phyloP scores from a whole-genome alignment of 2,113 vertebrate genomes.

The Lamprotornis superbus region DNA sequence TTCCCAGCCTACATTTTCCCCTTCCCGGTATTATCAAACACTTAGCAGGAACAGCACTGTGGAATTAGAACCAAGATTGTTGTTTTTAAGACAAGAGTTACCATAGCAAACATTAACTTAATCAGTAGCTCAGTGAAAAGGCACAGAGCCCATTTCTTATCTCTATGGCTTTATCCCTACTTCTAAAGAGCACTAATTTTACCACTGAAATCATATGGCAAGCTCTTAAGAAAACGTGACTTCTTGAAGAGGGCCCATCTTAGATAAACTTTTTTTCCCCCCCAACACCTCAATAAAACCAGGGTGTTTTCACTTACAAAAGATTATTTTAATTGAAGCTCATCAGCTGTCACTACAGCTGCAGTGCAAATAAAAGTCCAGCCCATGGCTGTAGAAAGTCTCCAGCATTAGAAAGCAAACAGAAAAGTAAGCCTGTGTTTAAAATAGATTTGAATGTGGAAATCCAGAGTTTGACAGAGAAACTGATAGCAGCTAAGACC shows the following conservation, averaged over 20 bases:
- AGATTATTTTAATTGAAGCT: not conserved
- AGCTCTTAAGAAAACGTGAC: not conserved
- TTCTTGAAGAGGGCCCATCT: not conserved
- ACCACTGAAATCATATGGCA: not conserved
- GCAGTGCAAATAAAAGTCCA: not conserved
- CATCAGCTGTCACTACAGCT: not conserved
- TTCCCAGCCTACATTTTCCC: not conserved
- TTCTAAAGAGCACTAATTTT: not conserved
- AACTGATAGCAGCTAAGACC: constrained; percentile 4
- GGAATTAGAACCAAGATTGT: not conserved
- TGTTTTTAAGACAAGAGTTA: not conserved
- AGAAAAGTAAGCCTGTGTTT: constrained; percentile 38
- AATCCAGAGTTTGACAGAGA: not conserved
- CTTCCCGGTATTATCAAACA: not conserved
- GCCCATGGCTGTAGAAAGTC: not conserved
- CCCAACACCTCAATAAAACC: not conserved
- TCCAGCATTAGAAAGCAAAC: not conserved
- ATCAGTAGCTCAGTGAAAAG: not conserved
- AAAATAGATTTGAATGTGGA: not conserved
- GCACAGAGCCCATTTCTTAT: not conserved
- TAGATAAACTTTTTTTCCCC: not conserved
- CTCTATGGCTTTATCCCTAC: not conserved
- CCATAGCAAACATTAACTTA: not conserved
- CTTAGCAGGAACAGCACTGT: not conserved
- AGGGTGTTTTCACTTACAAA: not conserved